Conservation (phyloP, 2,797 vertebrate species). For the Sibirionetta formosa region DNA sequence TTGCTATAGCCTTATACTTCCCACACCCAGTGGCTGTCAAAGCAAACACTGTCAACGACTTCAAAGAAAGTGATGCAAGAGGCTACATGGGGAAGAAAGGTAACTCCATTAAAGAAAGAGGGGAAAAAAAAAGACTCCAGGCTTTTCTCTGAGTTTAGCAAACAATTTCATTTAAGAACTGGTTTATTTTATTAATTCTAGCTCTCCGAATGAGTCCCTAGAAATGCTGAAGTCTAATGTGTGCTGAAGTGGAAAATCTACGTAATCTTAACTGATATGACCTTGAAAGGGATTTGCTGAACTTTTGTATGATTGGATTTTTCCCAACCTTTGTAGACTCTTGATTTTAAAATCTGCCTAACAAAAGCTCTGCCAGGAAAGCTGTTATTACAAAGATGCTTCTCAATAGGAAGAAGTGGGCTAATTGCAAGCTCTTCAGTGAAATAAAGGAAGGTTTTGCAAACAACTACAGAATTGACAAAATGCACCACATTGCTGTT, state of each 20-base stretch:
- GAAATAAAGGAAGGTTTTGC: slow-evolving; percentile 83
- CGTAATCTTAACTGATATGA: slow-evolving; percentile 77
- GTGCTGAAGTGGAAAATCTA: slow-evolving; percentile 66
- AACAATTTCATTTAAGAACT: slow-evolving; percentile 26
- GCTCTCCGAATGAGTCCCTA: neutral
- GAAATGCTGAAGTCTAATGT: slow-evolving; percentile 50
- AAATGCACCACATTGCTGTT: slow-evolving; percentile 76
- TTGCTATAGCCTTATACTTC: slow-evolving; percentile 72
- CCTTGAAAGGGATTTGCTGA: slow-evolving; percentile 84
- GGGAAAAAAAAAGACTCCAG: neutral
- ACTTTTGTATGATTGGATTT: slow-evolving; percentile 79
- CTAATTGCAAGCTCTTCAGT: slow-evolving; percentile 85
- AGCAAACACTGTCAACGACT: slow-evolving; percentile 56
- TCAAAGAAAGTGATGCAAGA: slow-evolving; percentile 74
- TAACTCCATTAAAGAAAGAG: slow-evolving; percentile 57
- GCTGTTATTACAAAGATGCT: slow-evolving; percentile 84
- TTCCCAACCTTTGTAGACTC: slow-evolving; percentile 79
- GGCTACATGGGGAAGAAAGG: slow-evolving; percentile 61
- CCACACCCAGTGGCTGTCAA: slow-evolving; percentile 77
- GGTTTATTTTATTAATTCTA: slow-evolving; percentile 47
- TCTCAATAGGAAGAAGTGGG: slow-evolving; percentile 82
- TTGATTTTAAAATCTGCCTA: slow-evolving; percentile 84
- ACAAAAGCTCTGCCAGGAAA: slow-evolving; percentile 85
- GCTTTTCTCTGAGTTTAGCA: slow-evolving; percentile 47
- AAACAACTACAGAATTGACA: slow-evolving; percentile 82